Evolutionary conservation across 2,888 invertebrate genomes (phyloP).

Genomic region (Athetis lepigone): DNA sequence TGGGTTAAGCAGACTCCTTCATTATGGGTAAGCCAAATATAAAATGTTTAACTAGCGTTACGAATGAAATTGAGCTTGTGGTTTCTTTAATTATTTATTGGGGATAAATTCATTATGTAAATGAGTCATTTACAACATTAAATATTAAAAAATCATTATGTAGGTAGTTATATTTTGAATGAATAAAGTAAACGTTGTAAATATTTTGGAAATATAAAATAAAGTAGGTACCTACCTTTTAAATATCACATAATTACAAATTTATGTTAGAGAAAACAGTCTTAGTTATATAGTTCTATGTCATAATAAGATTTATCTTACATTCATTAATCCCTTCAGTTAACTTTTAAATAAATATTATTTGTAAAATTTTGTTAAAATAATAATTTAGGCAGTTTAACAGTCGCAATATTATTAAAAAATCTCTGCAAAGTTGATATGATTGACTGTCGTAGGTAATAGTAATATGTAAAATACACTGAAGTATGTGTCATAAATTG

Average conservation of each 20-base stretch:
- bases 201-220: constrained; percentile 37
- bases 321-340: constrained; percentile 1
- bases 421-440: constrained; percentile 38
- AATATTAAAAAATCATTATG: constrained; percentile 16
- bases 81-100: constrained; percentile 46
- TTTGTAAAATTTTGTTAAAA: constrained; percentile 20
- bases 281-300: constrained; percentile 28
- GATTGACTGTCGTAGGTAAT: constrained; percentile 43
- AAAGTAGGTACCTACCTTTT: constrained; percentile 20
- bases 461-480: constrained; percentile 22
- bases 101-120: constrained; percentile 38
- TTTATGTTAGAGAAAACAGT: constrained; percentile 23
- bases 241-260: constrained; percentile 40
- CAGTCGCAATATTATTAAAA: constrained; percentile 29
- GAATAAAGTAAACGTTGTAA: constrained; percentile 34
- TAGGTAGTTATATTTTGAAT: constrained; percentile 24
- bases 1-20: constrained; percentile 18
- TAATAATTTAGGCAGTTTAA: constrained; percentile 12
- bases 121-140: constrained; percentile 29
- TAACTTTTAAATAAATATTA: constrained; percentile 1
- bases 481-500: constrained; percentile 31
- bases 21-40: constrained; percentile 51
- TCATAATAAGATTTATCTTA: constrained; percentile 35
- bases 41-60: constrained; percentile 47
- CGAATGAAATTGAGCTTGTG: constrained; percentile 44